Conservation (phyloP, 2,797 vertebrate species). For the Luscinia megarhynchos region DNA sequence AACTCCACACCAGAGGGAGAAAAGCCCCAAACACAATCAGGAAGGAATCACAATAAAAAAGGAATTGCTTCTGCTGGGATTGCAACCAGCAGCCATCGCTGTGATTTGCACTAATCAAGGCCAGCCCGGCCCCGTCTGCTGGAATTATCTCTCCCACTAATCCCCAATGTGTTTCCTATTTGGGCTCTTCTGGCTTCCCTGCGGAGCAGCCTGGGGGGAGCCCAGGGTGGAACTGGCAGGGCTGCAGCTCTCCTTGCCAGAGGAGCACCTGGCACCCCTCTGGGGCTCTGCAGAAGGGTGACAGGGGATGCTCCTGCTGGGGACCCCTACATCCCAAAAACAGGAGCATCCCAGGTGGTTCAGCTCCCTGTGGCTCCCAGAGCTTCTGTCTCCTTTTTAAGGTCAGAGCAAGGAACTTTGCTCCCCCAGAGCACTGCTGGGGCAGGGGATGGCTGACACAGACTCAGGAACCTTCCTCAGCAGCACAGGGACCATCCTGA, state of each 20-base stretch:
- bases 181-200: conserved; percentile 63
- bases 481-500: neutral
- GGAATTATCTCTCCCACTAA: conserved; percentile 68
- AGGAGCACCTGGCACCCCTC: no score
- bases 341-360: neutral
- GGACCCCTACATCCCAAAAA: rapidly evolving
- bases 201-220: neutral
- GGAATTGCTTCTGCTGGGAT: conserved; percentile 43
- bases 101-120: conserved; percentile 72
- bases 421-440: neutral
- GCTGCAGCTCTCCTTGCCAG: no score
- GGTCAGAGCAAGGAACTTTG: neutral
- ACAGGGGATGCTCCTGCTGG: rapidly evolving
- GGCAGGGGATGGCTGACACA: neutral
- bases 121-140: conserved; percentile 71
- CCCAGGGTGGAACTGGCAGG: no score
- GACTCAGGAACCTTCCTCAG: neutral
- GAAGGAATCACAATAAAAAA: conserved; percentile 31
- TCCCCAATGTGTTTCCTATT: conserved; percentile 81
- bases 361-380: neutral
- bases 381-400: neutral
- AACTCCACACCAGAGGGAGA: neutral
- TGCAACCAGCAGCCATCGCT: conserved; percentile 60
- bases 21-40: conserved; percentile 39
- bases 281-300: no score